Percentiles rank a stretch among this genome's conserved stretches.
phyloP scores from a whole-genome alignment of 2,113 vertebrate genomes.

The Sorex fumeus region DNA sequence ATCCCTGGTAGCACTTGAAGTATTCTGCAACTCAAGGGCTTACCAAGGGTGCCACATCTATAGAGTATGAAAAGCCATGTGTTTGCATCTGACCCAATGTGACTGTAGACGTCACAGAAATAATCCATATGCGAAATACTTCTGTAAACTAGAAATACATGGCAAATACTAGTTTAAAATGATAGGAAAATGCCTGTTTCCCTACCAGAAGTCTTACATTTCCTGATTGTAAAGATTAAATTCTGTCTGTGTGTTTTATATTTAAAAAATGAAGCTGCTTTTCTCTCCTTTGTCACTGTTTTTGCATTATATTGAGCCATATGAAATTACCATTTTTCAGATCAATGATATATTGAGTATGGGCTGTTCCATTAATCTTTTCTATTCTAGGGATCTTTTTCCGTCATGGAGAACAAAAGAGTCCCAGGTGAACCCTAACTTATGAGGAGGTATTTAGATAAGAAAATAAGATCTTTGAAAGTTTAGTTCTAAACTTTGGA shows the following conservation, averaged over 20 bases:
- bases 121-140: slow-evolving; percentile 1
- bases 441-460: slow-evolving; percentile 36
- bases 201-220: not conserved
- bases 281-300: not conserved
- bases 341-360: not conserved
- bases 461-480: slow-evolving; percentile 36
- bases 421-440: not conserved
- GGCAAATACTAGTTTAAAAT: slow-evolving; percentile 28
- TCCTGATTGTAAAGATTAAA: not conserved
- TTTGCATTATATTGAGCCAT: slow-evolving; percentile 2
- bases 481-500: not conserved
- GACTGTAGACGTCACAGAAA: not conserved
- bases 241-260: not conserved
- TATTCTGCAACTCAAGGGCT: not conserved
- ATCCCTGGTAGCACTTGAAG: not conserved
- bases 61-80: not conserved
- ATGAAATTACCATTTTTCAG: not conserved
- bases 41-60: not conserved
- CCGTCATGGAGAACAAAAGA: not conserved
- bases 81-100: not conserved
- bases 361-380: not conserved
- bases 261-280: not conserved
- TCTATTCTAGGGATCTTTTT: slow-evolving; percentile 19
- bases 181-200: not conserved
- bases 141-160: not conserved